Conservation (phyloP, 2,888 invertebrate genomes). For the Caenorhabditis auriculariae region DNA sequence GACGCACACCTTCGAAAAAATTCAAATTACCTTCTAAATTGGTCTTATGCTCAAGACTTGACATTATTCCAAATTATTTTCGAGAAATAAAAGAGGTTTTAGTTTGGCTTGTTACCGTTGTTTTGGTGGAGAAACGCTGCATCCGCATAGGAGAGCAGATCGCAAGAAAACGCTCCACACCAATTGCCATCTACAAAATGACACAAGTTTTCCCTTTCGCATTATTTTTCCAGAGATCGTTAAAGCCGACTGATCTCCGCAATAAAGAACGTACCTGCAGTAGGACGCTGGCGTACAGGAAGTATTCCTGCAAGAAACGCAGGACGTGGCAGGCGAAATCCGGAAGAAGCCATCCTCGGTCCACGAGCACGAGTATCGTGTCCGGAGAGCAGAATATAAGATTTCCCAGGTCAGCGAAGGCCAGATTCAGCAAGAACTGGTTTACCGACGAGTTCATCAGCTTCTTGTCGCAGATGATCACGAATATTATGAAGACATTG, state of each 20-base stretch:
- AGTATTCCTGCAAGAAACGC: slow-evolving; percentile 64
- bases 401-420: slow-evolving; percentile 48
- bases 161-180: slow-evolving; percentile 50
- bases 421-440: slow-evolving; percentile 48
- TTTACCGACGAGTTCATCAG: slow-evolving; percentile 45
- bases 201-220: neutral
- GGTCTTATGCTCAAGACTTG: too few species aligned
- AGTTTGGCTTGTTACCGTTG: slow-evolving; percentile 22
- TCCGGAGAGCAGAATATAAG: slow-evolving; percentile 48
- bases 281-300: slow-evolving; percentile 66
- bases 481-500: slow-evolving; percentile 45
- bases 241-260: neutral
- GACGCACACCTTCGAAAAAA: slow-evolving; percentile 31
- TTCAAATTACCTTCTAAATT: too few species aligned
- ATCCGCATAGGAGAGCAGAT: slow-evolving; percentile 52
- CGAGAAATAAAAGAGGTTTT: neutral
- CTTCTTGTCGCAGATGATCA: slow-evolving; percentile 43
- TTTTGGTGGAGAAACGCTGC: slow-evolving; percentile 42
- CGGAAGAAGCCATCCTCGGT: slow-evolving; percentile 47
- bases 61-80: neutral
- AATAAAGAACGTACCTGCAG: slow-evolving; percentile 57
- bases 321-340: slow-evolving; percentile 62
- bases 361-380: slow-evolving; percentile 33
- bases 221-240: neutral
- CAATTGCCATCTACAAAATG: slow-evolving; percentile 49